A percentile compares a stretch with the other conserved stretches of the same genome.
phyloP scores from a whole-genome alignment of 2,888 invertebrate species.

The Geotrupes spiniger region DNA sequence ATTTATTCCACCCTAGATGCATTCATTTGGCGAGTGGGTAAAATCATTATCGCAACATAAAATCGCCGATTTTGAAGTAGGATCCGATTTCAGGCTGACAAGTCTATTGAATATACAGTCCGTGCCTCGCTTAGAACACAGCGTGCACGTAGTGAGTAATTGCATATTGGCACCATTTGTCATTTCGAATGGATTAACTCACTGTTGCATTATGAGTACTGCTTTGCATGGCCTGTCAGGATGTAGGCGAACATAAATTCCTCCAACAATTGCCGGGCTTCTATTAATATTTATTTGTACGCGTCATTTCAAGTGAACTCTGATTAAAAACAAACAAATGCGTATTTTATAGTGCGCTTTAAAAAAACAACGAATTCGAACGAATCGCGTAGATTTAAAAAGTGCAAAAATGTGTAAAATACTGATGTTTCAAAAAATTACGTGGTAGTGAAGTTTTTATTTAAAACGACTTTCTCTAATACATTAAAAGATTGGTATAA shows the following conservation, averaged over 20 bases:
- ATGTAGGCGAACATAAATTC: slow-evolving; percentile 17
- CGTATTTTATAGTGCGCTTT: no score
- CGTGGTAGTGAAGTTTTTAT: no score
- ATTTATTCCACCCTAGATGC: no score
- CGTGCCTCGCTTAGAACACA: slow-evolving; percentile 31
- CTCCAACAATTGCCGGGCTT: slow-evolving; percentile 6
- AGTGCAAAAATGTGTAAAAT: no score
- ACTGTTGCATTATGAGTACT: slow-evolving; percentile 25
- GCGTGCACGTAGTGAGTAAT: slow-evolving; percentile 42
- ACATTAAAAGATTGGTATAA: no score
- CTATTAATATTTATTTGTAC: slow-evolving; percentile 7
- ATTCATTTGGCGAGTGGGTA: no score
- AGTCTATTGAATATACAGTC: slow-evolving; percentile 38
- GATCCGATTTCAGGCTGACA: slow-evolving; percentile 36
- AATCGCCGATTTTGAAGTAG: no score
- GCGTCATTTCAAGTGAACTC: slow-evolving; percentile 6
- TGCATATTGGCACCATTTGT: slow-evolving; percentile 43
- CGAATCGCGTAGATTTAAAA: no score
- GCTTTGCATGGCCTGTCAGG: slow-evolving; percentile 18
- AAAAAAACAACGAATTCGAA: no score
- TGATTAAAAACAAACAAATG: neutral
- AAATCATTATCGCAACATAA: no score
- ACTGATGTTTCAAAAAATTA: no score
- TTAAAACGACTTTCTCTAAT: no score
- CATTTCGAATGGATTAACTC: slow-evolving; percentile 41